These are phyloP conservation scores for Tinea pellionella DNA, from an alignment of 2,888 invertebrate species.

Conservation along the genomic window DNA sequence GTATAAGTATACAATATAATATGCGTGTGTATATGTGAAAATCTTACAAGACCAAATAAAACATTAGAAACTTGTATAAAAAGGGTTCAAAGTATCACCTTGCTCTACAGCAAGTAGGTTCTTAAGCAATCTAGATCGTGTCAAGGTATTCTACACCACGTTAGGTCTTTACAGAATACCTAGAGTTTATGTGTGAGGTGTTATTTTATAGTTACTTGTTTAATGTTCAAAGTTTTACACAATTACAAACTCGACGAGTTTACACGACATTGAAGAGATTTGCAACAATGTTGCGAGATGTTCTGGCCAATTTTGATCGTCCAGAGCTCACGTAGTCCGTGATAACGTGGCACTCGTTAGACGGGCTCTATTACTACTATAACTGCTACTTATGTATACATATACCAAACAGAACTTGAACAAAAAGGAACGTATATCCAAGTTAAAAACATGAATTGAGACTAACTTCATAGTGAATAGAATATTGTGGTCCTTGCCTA, in stretches of 20 bases:
- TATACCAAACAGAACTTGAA: too few species aligned
- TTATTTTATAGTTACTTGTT: neutral
- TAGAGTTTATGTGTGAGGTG: neutral
- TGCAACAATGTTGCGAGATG: neutral
- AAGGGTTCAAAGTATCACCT: neutral
- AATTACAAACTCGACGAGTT: neutral
- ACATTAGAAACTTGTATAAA: neutral
- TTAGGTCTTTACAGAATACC: neutral
- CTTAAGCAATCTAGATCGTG: conserved; percentile 6
- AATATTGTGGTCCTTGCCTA: too few species aligned
- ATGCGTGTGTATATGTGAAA: too few species aligned
- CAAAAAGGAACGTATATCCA: too few species aligned
- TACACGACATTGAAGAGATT: neutral
- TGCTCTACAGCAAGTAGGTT: neutral
- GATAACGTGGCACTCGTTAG: neutral
- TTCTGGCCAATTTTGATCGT: neutral
- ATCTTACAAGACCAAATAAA: too few species aligned
- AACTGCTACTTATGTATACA: too few species aligned
- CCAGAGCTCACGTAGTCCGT: neutral
- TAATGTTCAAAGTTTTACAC: conserved; percentile 3
- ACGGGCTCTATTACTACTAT: neutral
- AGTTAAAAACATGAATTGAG: too few species aligned
- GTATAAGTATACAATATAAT: too few species aligned
- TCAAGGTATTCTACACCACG: neutral
- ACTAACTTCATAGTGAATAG: too few species aligned